These are phyloP conservation scores for Caranx ignobilis DNA, from an alignment of 2,113 vertebrate genomes.

Conservation along the genomic window DNA sequence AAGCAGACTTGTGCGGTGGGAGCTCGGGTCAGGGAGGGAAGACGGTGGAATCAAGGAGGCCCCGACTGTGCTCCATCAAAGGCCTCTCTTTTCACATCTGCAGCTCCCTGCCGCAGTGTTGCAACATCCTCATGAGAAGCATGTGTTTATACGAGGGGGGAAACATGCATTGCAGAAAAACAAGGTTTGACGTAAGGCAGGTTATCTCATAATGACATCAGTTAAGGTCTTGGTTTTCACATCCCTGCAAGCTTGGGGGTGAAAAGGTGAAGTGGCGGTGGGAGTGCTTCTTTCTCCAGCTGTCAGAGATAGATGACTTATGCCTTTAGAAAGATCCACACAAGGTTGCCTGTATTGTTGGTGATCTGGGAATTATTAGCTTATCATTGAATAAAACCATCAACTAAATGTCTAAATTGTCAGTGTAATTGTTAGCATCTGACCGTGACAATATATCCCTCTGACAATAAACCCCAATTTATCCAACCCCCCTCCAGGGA, in stretches of 20 bases:
- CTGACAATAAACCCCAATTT: constrained; percentile 26
- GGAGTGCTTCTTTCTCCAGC: constrained; percentile 46
- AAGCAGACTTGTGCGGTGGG: constrained; percentile 71
- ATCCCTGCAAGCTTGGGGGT: constrained; percentile 31
- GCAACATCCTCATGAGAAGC: constrained; percentile 35
- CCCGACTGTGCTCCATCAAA: constrained; percentile 60
- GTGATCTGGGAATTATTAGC: constrained; percentile 24
- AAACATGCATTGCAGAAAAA: constrained; percentile 42
- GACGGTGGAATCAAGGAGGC: constrained; percentile 40
- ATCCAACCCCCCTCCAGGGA: constrained; percentile 12
- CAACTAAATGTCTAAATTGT: constrained; percentile 34
- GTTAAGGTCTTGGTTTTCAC: constrained; percentile 51
- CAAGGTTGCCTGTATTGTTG: constrained; percentile 23
- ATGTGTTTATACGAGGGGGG: constrained; percentile 36
- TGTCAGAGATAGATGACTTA: constrained; percentile 49
- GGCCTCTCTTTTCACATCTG: constrained; percentile 65
- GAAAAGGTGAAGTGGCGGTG: constrained; percentile 48
- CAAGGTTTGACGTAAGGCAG: constrained; percentile 47
- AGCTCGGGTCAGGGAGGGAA: constrained; percentile 41
- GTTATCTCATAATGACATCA: constrained; percentile 57
- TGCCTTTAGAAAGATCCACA: constrained; percentile 10
- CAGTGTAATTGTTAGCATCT: constrained; percentile 7
- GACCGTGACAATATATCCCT: constrained; percentile 1
- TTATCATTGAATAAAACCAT: constrained; percentile 10
- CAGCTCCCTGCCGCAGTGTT: constrained; percentile 36